These are phyloP conservation scores for Buceros bicornis DNA, from an alignment of 2,797 vertebrate genomes.

Conservation along the genomic window DNA sequence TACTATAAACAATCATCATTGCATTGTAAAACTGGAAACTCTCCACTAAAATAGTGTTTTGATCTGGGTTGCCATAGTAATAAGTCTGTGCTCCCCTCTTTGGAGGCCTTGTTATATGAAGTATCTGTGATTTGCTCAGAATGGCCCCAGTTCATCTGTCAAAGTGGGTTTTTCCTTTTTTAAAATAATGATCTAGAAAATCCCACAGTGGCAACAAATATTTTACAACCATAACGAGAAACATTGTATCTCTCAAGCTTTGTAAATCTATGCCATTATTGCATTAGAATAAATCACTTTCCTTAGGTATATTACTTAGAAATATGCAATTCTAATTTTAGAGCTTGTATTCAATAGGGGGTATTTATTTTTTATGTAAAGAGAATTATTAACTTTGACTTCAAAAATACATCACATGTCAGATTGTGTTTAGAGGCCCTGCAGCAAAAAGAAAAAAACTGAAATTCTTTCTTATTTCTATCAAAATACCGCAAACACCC, in stretches of 20 bases:
- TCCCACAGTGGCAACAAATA: constrained; percentile 90
- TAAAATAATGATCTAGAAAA: constrained; percentile 99
- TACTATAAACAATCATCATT: constrained; percentile 97
- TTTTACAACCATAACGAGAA: constrained; percentile 86
- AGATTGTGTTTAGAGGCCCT: constrained; percentile 82
- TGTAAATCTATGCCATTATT: constrained; percentile 88
- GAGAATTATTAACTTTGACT: constrained; percentile 87
- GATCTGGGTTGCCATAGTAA: constrained; percentile 95
- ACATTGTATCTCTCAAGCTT: constrained; percentile 83
- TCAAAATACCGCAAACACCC: constrained; percentile 80
- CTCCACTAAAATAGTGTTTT: constrained; percentile 93
- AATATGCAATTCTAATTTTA: constrained; percentile 83
- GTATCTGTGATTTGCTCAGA: constrained; percentile 93
- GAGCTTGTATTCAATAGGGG: constrained; percentile 77
- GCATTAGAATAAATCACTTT: constrained; percentile 87
- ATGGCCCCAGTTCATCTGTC: constrained; percentile 96
- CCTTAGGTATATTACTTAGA: constrained; percentile 81
- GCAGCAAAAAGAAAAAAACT: constrained; percentile 79
- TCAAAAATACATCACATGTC: constrained; percentile 85
- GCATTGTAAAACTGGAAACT: constrained; percentile 97
- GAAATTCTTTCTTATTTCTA: constrained; percentile 81
- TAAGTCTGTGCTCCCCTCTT: constrained; percentile 95
- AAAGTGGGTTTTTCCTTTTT: constrained; percentile 98
- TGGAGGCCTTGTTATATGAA: constrained; percentile 99
- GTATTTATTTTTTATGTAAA: constrained; percentile 85